Base-by-base conservation (phyloP, 1,140 invertebrate species). In the Apis florea region DNA sequence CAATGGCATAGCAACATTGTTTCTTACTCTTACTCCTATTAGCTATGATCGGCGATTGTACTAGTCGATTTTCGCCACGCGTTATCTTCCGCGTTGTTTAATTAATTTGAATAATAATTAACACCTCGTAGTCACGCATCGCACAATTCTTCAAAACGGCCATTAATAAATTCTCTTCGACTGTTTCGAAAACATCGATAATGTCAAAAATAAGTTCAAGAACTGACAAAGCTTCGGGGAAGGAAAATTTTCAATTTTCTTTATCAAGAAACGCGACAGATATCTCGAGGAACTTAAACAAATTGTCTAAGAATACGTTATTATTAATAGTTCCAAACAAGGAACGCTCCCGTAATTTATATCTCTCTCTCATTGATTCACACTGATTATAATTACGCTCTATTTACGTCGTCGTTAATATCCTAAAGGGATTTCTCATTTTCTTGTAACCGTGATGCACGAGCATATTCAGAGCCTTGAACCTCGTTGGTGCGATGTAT, bases 311-410 rank as follows among this genome's bases (percentile, higher is more conserved):
- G 49, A 11, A 47, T 40, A 21, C 17, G 15, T 40, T 63, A 15
- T 75, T 69, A 83, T 83, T 85, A 85, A 85, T 79, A 47, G 76
- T 12, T 5, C 47, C 68, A 68, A 87, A 86, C 56, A 85, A 80
- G 80, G 81, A 8, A 13, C 51, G 1, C 26, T 12, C 17, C 56
- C 9, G 0, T 13, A 21, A 21, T 17, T 11, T n/a, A 9, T n/a
- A 19, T 12, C 19, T 40, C 12, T 61, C 70, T 17, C 9, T 51
- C 59, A 75, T 79, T 83, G 71, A 86, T 74, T 79, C 58, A 64
- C 9, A 47, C 58, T 31, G 15, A 8, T n/a, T 11, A 77, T 58
- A 86, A 87, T 87, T 87, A 87, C 73, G 69, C 84, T 86, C 85
- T 81, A 78, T 87, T 86, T 87, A 72, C 66, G 70, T 71, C 84